These are phyloP conservation scores for Oscheius onirici DNA, from an alignment of 2,888 invertebrate species.

Conservation along the genomic window DNA sequence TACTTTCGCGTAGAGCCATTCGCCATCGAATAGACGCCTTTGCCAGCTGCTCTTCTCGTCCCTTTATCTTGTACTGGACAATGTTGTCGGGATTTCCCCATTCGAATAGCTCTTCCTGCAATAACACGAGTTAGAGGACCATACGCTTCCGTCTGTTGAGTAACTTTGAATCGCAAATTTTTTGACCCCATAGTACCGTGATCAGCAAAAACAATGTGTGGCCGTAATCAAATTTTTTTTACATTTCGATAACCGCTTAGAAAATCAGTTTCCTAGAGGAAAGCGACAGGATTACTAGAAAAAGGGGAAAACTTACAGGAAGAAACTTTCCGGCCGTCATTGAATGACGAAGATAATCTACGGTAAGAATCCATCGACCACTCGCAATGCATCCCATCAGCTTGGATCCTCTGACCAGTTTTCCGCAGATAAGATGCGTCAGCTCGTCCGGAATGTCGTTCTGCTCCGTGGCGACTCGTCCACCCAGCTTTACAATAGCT, in stretches of 20 bases:
- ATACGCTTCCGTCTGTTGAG: background rate
- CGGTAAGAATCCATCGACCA: conserved; percentile 23
- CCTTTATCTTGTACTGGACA: background rate
- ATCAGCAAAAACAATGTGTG: too few species aligned
- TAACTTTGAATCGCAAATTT: too few species aligned
- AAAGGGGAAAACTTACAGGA: background rate
- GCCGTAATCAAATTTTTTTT: too few species aligned
- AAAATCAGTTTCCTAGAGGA: too few species aligned
- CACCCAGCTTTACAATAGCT: conserved; percentile 3
- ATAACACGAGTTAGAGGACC: background rate
- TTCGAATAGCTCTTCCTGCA: conserved; percentile 19
- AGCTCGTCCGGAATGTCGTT: background rate
- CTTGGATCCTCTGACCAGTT: conserved; percentile 25
- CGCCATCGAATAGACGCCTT: conserved; percentile 15
- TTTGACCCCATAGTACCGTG: too few species aligned
- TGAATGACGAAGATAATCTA: background rate
- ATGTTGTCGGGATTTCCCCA: conserved; percentile 16
- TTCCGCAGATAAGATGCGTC: conserved; percentile 29
- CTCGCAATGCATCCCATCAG: conserved; percentile 31
- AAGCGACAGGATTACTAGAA: background rate
- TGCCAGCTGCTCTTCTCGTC: conserved; percentile 19
- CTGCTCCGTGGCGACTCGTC: background rate
- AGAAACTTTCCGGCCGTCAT: conserved; percentile 4
- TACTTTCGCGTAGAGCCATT: background rate
- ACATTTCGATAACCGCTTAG: too few species aligned